Conservation (phyloP, 2,888 invertebrate genomes). For the Ennomos quercinarius region DNA sequence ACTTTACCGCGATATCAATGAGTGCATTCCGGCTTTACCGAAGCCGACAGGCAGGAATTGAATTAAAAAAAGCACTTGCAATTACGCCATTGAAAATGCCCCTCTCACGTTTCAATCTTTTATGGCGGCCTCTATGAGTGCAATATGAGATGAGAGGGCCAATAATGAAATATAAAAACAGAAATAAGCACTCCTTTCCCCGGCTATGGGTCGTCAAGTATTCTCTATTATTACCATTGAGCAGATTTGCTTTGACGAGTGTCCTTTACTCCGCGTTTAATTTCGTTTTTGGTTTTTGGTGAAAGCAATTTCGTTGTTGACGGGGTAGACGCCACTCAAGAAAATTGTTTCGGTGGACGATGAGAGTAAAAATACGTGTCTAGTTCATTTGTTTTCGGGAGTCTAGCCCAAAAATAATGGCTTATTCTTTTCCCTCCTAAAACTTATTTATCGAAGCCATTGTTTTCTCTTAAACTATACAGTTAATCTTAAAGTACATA, state of each 20-base stretch:
- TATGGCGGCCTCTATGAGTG: slow-evolving; percentile 82
- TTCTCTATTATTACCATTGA: slow-evolving; percentile 80
- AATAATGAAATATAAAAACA: slow-evolving; percentile 85
- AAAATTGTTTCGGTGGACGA: slow-evolving; percentile 2
- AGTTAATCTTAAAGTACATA: too few species aligned
- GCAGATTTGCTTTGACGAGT: slow-evolving; percentile 74
- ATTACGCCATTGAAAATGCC: slow-evolving; percentile 82
- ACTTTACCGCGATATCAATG: slow-evolving; percentile 80
- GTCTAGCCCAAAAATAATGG: neutral
- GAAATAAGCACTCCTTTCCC: slow-evolving; percentile 78
- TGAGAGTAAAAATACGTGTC: neutral
- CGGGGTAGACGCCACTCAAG: slow-evolving; percentile 18
- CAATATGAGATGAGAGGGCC: slow-evolving; percentile 84
- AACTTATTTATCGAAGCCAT: too few species aligned
- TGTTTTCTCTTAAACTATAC: too few species aligned
- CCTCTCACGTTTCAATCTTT: slow-evolving; percentile 84
- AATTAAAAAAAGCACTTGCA: slow-evolving; percentile 82
- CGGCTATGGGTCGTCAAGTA: slow-evolving; percentile 69
- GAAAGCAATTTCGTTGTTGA: slow-evolving; percentile 41
- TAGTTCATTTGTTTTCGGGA: slow-evolving; percentile 3
- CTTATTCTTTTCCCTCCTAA: too few species aligned
- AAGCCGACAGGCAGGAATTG: slow-evolving; percentile 81
- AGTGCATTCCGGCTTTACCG: slow-evolving; percentile 79
- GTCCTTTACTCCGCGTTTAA: slow-evolving; percentile 73
- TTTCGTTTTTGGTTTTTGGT: slow-evolving; percentile 57